phyloP scores from a whole-genome alignment of 2,888 invertebrate genomes.

The Sinopyrophorus schimmeli region DNA sequence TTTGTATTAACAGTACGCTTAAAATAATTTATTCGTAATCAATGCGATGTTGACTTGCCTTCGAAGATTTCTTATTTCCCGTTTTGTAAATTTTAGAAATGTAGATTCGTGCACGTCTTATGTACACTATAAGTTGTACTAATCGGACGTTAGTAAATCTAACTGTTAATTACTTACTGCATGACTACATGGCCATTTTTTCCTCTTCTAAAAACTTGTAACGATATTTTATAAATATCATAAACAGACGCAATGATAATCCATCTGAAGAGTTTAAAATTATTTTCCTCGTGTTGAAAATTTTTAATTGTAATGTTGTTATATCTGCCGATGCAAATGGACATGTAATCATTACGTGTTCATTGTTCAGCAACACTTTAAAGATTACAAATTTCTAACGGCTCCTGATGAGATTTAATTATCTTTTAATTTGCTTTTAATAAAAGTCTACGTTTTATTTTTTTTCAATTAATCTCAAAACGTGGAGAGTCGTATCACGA shows the following conservation, averaged over 20 bases:
- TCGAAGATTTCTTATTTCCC: background rate
- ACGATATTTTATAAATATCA: no score
- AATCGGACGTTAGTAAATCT: constrained; percentile 6
- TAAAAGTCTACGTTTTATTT: no score
- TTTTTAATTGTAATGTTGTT: constrained; percentile 1
- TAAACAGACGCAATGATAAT: no score
- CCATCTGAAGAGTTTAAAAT: no score
- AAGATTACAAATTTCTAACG: background rate
- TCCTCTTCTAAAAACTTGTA: no score
- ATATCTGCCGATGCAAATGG: background rate
- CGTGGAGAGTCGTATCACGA: background rate
- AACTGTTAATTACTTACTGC: constrained; percentile 12
- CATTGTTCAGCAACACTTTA: background rate
- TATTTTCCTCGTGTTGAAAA: background rate
- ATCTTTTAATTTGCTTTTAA: background rate
- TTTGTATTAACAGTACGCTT: background rate
- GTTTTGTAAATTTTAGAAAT: constrained; percentile 2
- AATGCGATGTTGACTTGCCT: background rate
- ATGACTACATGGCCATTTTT: background rate
- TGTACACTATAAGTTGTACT: constrained; percentile 2
- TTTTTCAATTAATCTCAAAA: no score
- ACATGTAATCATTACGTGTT: background rate
- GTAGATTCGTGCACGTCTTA: constrained; percentile 6
- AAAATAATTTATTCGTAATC: constrained; percentile 3
- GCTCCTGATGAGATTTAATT: constrained; percentile 1